These are phyloP conservation scores for Gymnothorax javanicus DNA, from an alignment of 2,797 vertebrate genomes.

Conservation along the genomic window DNA sequence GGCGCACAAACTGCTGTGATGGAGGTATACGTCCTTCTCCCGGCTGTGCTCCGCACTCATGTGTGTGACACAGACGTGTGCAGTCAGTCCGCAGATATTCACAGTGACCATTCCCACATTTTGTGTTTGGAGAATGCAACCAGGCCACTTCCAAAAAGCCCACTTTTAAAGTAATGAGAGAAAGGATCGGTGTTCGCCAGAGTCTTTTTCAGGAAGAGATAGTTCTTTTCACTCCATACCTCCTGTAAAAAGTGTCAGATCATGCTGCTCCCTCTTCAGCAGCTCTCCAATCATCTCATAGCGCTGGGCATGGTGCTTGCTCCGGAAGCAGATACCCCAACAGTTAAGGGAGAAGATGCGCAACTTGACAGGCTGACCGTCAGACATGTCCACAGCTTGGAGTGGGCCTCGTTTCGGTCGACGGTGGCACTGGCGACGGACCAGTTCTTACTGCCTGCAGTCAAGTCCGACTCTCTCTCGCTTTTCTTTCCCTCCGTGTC, in stretches of 20 bases:
- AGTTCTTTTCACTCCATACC: conserved; percentile 95
- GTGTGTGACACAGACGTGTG: conserved; percentile 89
- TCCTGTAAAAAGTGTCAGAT: conserved; percentile 77
- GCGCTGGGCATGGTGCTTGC: conserved; percentile 80
- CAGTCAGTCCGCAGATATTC: conserved; percentile 71
- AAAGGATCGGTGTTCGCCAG: conserved; percentile 74
- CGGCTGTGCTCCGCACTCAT: conserved; percentile 93
- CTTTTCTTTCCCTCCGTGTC: background rate
- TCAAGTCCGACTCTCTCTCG: background rate
- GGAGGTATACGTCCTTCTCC: conserved; percentile 87
- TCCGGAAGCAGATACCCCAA: conserved; percentile 88
- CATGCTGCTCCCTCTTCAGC: conserved; percentile 76
- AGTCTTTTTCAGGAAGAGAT: conserved; percentile 75
- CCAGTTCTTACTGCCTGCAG: background rate
- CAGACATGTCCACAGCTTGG: conserved; percentile 55
- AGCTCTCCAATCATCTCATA: conserved; percentile 80
- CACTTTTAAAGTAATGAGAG: conserved; percentile 91
- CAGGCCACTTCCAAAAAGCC: conserved; percentile 91
- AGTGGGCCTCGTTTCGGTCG: background rate
- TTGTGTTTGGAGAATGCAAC: conserved; percentile 89
- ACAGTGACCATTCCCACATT: conserved; percentile 87
- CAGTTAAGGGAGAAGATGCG: conserved; percentile 79
- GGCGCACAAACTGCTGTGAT: conserved; percentile 92
- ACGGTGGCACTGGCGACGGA: background rate
- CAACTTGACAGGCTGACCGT: conserved; percentile 53